Evolutionary conservation across 2,113 vertebrate genomes (phyloP).

Genomic region (Genyomyrus donnyi): DNA sequence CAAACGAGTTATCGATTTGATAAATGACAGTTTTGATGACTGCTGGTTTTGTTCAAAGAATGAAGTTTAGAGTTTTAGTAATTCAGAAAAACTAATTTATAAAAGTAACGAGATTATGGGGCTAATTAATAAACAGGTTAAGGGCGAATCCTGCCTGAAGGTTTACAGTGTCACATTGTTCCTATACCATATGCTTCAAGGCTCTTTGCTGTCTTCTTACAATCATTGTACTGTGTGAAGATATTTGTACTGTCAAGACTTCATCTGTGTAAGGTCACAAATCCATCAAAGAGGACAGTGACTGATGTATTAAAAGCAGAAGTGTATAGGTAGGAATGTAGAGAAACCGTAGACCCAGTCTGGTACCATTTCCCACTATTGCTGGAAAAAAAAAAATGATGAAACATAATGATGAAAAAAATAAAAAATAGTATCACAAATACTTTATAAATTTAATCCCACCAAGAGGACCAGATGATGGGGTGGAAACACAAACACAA

Average conservation of each 20-base stretch:
- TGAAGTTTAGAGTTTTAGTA: neutral
- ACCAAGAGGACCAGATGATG: neutral
- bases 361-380: neutral
- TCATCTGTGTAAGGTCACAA: neutral
- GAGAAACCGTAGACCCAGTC: neutral
- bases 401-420: neutral
- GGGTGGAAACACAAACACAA: neutral
- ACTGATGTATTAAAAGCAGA: neutral
- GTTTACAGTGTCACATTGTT: neutral
- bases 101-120: neutral
- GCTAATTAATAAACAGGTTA: neutral
- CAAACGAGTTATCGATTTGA: neutral
- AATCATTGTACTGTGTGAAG: neutral
- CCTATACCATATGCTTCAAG: neutral
- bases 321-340: neutral
- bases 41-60: neutral
- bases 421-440: neutral
- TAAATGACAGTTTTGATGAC: neutral
- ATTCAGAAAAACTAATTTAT: neutral
- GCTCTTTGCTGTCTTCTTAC: neutral
- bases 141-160: neutral
- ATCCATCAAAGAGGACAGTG: neutral
- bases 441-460: neutral
- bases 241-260: neutral
- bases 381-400: neutral